A percentile compares a stretch with the other conserved stretches of the same genome.
Conservation (phyloP, 1,140 invertebrate genomes). For the Ceratosolen fusciceps region DNA sequence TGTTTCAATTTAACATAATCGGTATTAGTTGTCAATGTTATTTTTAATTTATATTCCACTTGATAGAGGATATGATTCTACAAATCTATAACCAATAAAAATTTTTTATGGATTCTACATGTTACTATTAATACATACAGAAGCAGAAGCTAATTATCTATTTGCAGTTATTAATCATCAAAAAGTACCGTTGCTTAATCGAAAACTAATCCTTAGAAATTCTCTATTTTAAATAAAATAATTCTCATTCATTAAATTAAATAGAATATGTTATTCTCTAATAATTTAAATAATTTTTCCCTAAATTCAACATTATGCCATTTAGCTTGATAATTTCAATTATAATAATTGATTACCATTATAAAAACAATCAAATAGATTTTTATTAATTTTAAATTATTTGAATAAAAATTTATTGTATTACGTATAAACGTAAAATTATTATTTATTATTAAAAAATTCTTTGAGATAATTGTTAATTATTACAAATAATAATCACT, state of each 20-base stretch:
- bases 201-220: not conserved
- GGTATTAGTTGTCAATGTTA: not conserved
- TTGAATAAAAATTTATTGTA: no score
- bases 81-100: not conserved
- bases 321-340: no score
- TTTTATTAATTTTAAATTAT: no score
- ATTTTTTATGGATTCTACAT: not conserved
- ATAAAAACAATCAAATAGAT: no score
- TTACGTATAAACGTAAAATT: no score
- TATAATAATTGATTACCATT: no score
- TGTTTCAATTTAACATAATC: not conserved
- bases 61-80: not conserved
- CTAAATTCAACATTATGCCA: no score
- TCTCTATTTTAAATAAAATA: not conserved
- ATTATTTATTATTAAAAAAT: no score
- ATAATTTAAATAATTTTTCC: no score
- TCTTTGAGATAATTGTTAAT: no score
- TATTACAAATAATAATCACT: no score
- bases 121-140: not conserved
- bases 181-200: conserved; percentile 5
- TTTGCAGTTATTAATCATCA: not conserved
- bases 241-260: not conserved
- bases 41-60: not conserved
- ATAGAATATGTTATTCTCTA: no score
- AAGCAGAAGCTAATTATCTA: not conserved